Base-by-base conservation (phyloP, 1,140 invertebrate genomes). In the Goniozus legneri region DNA sequence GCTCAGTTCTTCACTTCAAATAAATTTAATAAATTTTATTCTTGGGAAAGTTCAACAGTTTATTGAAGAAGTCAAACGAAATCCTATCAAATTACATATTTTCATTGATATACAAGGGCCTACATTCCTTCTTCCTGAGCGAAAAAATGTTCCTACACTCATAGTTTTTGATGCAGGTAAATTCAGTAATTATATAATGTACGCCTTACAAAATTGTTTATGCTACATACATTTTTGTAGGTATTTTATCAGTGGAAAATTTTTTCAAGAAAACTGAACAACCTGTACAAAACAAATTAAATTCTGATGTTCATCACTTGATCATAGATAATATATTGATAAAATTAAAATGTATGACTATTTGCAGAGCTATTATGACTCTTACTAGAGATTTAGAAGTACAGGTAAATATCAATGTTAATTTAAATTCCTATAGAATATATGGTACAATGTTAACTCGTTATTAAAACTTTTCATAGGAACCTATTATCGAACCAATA, bases 91-190 rank as follows among this genome's bases (percentile, higher is more conserved):
- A 56, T 77, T 91, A 32, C 83, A 83, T 43, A 65, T 91, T 3
- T 82, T 82, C 19, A 79, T 91, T 37, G 83, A 88, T 63, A 79
- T 91, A 50, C 82, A 85, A 62, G 84, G 84, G 24, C 89, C 89
- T 27, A 83, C 86, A 0, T 69, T 93, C 14, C 68, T 91, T 18
- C 68, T 93, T 27, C 90, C 89, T 0, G 88, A 91, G 62, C 87
- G 88, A 60, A 84, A 86, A 14, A 84, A 86, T 41, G 88, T 87
- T 4, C 85, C 87, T 0, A 89, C 87, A 69, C 77, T 90, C n/a
- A 69, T 93, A 32, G 80, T 92, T 33, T 70, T 91, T 13, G 86
- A 88, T 67, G 82, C 88, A 65, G 86, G 84, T 84, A 40, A 4
- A 19, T 8, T 8, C 19, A n/a, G n/a, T n/a, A n/a, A n/a, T n/a